Percentiles rank a stretch among this genome's conserved stretches.
These are phyloP conservation scores for Epizoanthus ramosus DNA, from an alignment of 92 coral and sea anemone species.

Conservation along the genomic window DNA sequence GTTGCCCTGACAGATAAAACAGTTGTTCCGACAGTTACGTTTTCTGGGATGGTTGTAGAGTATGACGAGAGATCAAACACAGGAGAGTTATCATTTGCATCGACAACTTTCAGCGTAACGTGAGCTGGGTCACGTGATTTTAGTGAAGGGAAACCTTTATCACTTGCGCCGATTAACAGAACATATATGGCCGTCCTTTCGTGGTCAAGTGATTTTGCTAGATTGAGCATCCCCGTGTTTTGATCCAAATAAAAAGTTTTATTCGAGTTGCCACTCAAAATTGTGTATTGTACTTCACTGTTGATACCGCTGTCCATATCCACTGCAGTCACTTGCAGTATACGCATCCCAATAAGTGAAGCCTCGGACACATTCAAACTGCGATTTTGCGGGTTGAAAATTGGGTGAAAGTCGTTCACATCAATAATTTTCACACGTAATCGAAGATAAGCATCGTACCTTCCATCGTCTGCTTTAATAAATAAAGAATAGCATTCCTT, in stretches of 20 bases:
- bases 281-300: neutral
- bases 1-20: conserved; percentile 53
- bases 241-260: conserved; percentile 18
- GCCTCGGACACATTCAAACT: conserved; percentile 21
- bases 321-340: conserved; percentile 27
- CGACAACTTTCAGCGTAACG: conserved; percentile 45
- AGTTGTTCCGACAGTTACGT: conserved; percentile 7
- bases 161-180: conserved; percentile 47
- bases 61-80: conserved; percentile 30
- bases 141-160: conserved; percentile 45
- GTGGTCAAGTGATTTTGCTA: conserved; percentile 44
- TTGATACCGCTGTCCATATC: conserved; percentile 32
- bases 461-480: conserved; percentile 48
- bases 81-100: conserved; percentile 57
- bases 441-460: neutral
- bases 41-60: conserved; percentile 27
- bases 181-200: conserved; percentile 15
- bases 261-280: conserved; percentile 42
- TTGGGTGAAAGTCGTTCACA: conserved; percentile 34
- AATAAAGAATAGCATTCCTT: conserved; percentile 11
- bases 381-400: conserved; percentile 35
- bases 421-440: conserved; percentile 29
- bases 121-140: conserved; percentile 38
- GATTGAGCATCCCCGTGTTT: conserved; percentile 27
- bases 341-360: neutral